A percentile compares a stretch with the other conserved stretches of the same genome.
Evolutionary conservation across 2,888 invertebrate genomes (phyloP).

Genomic region (Halocaridina rubra): DNA sequence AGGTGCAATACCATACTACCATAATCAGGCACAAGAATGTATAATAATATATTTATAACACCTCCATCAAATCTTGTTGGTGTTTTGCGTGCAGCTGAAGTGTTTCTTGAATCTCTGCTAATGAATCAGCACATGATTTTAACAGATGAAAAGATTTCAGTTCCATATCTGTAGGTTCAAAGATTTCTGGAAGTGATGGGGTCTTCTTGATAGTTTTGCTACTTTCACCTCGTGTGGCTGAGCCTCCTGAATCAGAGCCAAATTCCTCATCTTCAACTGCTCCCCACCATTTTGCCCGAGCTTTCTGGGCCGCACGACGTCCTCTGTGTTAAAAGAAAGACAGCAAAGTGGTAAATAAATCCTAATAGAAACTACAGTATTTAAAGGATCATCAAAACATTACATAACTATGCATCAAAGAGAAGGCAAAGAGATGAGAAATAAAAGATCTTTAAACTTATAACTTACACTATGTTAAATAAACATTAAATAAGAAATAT

Average conservation of each 20-base stretch:
- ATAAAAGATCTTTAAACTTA: no score
- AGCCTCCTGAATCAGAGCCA: constrained; percentile 16
- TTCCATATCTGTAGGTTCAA: constrained; percentile 38
- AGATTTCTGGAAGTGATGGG: background rate
- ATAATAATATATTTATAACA: background rate
- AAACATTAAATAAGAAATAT: no score
- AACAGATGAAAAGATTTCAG: constrained; percentile 34
- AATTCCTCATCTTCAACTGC: constrained; percentile 42
- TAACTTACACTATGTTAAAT: no score
- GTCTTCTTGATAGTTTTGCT: background rate
- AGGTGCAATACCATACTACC: background rate
- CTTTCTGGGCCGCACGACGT: constrained; percentile 31
- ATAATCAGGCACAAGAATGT: background rate
- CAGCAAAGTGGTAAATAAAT: no score
- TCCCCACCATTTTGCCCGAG: constrained; percentile 45
- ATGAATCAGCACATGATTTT: constrained; percentile 30
- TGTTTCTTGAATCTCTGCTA: constrained; percentile 28
- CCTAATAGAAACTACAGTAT: no score
- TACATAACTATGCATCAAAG: no score
- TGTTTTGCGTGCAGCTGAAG: background rate
- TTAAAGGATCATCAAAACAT: no score
- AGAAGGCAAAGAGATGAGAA: no score
- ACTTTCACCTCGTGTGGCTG: background rate
- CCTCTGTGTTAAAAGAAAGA: background rate
- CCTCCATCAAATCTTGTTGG: constrained; percentile 28